Conservation (phyloP, 2,888 invertebrate species). For the Eupelmus urozonus region DNA sequence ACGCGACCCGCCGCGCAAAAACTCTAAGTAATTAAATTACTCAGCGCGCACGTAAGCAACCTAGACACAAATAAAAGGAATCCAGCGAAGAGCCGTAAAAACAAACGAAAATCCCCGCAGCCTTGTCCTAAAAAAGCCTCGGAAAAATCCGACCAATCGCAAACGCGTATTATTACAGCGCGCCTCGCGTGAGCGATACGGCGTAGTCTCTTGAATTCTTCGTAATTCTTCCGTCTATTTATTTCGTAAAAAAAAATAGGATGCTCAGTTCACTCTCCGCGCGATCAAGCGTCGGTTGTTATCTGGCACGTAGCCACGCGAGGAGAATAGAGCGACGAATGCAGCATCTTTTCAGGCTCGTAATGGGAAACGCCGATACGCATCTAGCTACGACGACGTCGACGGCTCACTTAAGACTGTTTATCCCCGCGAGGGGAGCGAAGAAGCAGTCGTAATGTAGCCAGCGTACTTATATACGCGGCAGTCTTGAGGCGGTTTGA, state of each 20-base stretch:
- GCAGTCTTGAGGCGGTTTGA: too few species aligned
- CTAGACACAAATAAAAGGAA: too few species aligned
- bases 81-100: too few species aligned
- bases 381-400: slow-evolving; percentile 64
- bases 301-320: slow-evolving; percentile 48
- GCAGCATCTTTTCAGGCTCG: slow-evolving; percentile 69
- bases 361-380: slow-evolving; percentile 75
- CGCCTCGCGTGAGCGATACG: slow-evolving; percentile 41
- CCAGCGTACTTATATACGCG: slow-evolving; percentile 13
- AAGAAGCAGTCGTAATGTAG: slow-evolving; percentile 13
- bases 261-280: slow-evolving; percentile 17
- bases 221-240: slow-evolving; percentile 29
- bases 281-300: slow-evolving; percentile 26
- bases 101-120: slow-evolving; percentile 5
- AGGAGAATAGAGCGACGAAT: slow-evolving; percentile 29
- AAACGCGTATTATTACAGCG: too few species aligned
- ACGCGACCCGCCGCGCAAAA: neutral
- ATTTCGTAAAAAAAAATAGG: too few species aligned
- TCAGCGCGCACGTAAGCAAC: neutral
- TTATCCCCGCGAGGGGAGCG: slow-evolving; percentile 64
- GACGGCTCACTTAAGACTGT: slow-evolving; percentile 72
- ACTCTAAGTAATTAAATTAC: neutral
- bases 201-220: slow-evolving; percentile 44
- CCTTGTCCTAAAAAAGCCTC: too few species aligned
- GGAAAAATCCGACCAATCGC: too few species aligned